These are phyloP conservation scores for Cichladusa arquata DNA, from an alignment of 2,113 vertebrate species.

Conservation along the genomic window DNA sequence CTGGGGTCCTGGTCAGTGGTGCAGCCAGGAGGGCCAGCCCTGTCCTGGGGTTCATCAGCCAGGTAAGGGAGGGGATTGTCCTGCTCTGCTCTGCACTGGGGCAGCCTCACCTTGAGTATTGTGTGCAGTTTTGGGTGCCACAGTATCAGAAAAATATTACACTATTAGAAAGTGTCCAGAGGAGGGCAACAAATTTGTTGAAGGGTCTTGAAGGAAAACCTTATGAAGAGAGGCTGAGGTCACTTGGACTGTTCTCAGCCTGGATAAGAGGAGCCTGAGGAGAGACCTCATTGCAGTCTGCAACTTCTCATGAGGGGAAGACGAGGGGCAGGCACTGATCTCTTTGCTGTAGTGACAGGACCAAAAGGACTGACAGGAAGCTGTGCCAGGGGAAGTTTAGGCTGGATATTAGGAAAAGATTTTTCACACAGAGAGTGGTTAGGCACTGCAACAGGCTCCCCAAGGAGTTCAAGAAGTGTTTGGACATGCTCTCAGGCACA, in stretches of 20 bases:
- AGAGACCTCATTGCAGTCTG: not conserved
- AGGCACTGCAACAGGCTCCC: not conserved
- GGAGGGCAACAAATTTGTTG: not conserved
- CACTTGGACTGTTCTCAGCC: not conserved
- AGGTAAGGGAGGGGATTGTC: not conserved
- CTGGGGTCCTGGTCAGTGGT: not conserved
- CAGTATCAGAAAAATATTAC: not conserved
- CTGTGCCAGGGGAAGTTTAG: not conserved
- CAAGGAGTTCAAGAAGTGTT: not conserved
- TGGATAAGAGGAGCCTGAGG: not conserved
- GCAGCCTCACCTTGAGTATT: fast-evolving
- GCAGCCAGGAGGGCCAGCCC: fast-evolving
- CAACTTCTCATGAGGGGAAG: not conserved
- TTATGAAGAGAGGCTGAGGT: not conserved
- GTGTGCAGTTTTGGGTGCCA: not conserved
- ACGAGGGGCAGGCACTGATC: no score
- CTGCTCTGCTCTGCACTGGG: not conserved
- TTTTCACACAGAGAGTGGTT: not conserved
- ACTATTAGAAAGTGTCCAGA: not conserved
- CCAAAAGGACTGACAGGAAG: not conserved
- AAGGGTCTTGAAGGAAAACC: not conserved
- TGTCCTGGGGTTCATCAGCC: not conserved
- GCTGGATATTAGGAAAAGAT: not conserved
- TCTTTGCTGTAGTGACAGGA: not conserved
- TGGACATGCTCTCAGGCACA: not conserved